Evolutionary conservation across 2,113 vertebrate species (phyloP).

Genomic region (Nerophis ophidion): DNA sequence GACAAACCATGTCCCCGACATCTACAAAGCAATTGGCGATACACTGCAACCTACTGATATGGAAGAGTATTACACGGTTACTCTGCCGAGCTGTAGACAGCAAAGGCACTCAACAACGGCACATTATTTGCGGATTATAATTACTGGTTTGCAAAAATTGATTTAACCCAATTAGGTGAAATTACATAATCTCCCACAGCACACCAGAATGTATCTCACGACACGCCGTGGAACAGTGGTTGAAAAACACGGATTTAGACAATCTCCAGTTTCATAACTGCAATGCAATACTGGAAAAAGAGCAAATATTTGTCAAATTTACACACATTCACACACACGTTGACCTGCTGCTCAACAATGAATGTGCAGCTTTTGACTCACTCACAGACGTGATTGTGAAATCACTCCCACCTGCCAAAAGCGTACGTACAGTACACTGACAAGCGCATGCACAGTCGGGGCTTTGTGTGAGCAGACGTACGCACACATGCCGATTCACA

Average conservation of each 20-base stretch:
- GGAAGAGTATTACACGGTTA: too few species aligned
- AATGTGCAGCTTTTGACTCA: neutral
- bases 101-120: too few species aligned
- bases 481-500: neutral
- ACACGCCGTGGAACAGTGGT: too few species aligned
- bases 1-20: too few species aligned
- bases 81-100: too few species aligned
- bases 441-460: neutral
- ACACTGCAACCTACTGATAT: too few species aligned
- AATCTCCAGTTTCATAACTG: constrained; percentile 4
- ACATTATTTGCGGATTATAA: too few species aligned
- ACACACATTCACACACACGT: neutral
- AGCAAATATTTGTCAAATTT: neutral
- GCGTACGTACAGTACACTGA: neutral
- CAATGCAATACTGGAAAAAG: neutral
- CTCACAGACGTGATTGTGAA: neutral
- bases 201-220: too few species aligned
- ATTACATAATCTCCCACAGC: too few species aligned
- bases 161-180: too few species aligned
- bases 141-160: too few species aligned
- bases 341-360: neutral
- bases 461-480: neutral
- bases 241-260: neutral
- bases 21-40: too few species aligned
- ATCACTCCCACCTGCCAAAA: neutral